Conservation (phyloP, 2,797 vertebrate genomes). For the Rhinogobio ventralis region DNA sequence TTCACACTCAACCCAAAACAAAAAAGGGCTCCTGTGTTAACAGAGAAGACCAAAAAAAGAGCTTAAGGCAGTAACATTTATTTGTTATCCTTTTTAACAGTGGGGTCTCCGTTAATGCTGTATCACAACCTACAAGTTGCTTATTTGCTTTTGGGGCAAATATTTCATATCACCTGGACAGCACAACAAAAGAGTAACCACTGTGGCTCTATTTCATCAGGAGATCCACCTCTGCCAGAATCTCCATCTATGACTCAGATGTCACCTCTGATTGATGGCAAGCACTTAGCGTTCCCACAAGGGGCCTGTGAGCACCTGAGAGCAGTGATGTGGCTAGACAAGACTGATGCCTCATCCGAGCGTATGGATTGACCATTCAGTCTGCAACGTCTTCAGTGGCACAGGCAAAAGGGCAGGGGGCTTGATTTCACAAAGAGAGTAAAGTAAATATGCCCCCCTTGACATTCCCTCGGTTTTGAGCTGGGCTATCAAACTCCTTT, state of each 20-base stretch:
- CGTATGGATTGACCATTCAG: conserved; percentile 61
- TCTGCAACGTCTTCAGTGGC: conserved; percentile 16
- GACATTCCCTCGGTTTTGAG: conserved; percentile 60
- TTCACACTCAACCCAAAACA: conserved; percentile 10
- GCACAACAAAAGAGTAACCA: conserved; percentile 33
- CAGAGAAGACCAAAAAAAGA: neutral
- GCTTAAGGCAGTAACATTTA: neutral
- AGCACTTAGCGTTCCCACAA: conserved; percentile 65
- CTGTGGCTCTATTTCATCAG: conserved; percentile 42
- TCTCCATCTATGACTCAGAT: conserved; percentile 64
- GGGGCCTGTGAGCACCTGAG: conserved; percentile 55
- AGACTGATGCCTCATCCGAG: conserved; percentile 61
- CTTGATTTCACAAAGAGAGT: conserved; percentile 45
- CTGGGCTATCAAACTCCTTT: conserved; percentile 65
- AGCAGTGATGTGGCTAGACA: conserved; percentile 58
- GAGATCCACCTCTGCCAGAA: conserved; percentile 51
- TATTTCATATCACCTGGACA: conserved; percentile 44
- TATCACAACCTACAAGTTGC: conserved; percentile 7
- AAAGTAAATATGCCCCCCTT: conserved; percentile 54
- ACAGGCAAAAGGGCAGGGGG: conserved; percentile 30
- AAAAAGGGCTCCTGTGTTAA: conserved; percentile 16
- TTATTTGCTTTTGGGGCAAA: conserved; percentile 29
- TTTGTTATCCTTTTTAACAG: neutral
- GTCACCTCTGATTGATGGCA: conserved; percentile 69
- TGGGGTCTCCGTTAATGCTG: neutral